Evolutionary conservation across 53 echinoderm and acorn worm genomes (phyloP), one percentile per base, ranked within the genome.

Genomic region (Astropecten irregularis): DNA sequence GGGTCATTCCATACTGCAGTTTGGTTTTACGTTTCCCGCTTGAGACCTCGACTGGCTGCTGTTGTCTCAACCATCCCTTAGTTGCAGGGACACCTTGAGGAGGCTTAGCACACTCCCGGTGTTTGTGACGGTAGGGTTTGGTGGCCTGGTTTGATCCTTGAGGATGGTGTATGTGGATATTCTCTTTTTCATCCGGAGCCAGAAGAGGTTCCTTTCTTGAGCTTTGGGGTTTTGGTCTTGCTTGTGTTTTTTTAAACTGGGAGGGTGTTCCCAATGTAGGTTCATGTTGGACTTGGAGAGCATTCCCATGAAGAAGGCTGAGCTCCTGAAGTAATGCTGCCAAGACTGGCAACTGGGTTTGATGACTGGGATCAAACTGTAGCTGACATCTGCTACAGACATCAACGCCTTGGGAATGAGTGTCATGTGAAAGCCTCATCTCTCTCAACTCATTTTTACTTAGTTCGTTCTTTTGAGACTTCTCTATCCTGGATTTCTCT

Each of bases 1-100:
- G 77, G 26, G 96, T 96, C 93, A 93, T 91, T n/a, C 86, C 93
- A 66, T 82, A 93, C 13, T 76, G 88, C 11, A 96, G 88, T 77
- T 89, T 96, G 28, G 88, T 69, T 38, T 69, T 62, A 36, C 59
- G 85, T 18, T 85, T 61, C 42, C 6, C 11, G 22, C 37, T 69
- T 29, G 34, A 66, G 31, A 56, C 39, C 22, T 74, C 63, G 32
- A 59, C 73, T 16, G 92, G 90, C 66, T 88, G 79, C 73, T 95
- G 83, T 73, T 93, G 91, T 33, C 95, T 85, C 57, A 95, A 46
- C 92, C 92, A 95, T 14, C 92, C 88, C 42, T 88, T 92, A 19
- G 85, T 71, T 11, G 90, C 36, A 18, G 95, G 92, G 18, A 92
- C 92, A 31, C 76, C 74, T 21, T 47, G 15, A 40, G 95, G 88